These are phyloP conservation scores for Cephus pygmeus DNA, from an alignment of 2,888 invertebrate genomes.

Conservation along the genomic window DNA sequence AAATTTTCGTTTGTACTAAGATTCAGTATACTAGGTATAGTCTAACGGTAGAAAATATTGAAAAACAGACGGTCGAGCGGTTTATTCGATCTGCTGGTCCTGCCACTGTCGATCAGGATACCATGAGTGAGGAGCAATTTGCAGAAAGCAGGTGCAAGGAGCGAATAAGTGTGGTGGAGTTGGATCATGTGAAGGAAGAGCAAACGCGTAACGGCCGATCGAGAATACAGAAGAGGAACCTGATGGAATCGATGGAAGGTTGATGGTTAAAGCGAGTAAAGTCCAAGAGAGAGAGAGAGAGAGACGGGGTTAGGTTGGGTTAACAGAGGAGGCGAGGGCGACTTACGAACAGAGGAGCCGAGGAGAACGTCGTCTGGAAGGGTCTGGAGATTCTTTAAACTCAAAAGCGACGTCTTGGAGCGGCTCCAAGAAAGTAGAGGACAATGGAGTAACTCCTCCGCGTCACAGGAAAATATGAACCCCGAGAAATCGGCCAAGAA, in stretches of 20 bases:
- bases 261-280: neutral
- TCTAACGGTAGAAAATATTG: no score
- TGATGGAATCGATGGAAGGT: neutral
- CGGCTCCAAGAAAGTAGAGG: constrained; percentile 60
- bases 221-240: neutral
- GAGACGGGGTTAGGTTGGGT: neutral
- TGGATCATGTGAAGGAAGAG: constrained; percentile 40
- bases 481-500: constrained; percentile 47
- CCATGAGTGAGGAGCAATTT: constrained; percentile 58
- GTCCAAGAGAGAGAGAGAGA: neutral
- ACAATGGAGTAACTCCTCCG: constrained; percentile 64
- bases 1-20: no score
- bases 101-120: constrained; percentile 47
- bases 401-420: constrained; percentile 42
- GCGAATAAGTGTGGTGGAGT: constrained; percentile 61
- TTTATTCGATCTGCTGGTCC: constrained; percentile 1
- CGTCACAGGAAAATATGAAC: constrained; percentile 64
- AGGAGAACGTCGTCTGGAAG: constrained; percentile 5
- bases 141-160: constrained; percentile 60
- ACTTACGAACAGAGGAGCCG: constrained; percentile 4
- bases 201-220: neutral
- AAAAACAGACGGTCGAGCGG: neutral
- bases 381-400: constrained; percentile 17
- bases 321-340: no score
- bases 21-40: no score